These are phyloP conservation scores for Zenarchopterus dispar DNA, from an alignment of 2,797 vertebrate species.

Conservation along the genomic window DNA sequence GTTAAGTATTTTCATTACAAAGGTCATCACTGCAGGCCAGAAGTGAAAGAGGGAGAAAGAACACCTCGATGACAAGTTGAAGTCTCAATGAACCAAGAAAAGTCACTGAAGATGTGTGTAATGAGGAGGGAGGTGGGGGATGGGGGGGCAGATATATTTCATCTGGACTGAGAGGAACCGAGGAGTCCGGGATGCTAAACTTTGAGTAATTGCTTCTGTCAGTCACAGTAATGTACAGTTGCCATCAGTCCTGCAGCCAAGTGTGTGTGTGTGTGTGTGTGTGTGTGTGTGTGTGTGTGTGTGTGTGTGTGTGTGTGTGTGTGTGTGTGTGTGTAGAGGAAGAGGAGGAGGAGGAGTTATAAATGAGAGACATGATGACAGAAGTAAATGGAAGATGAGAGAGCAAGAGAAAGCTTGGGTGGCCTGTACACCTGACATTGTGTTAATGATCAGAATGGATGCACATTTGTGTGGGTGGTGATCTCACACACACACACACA, in stretches of 20 bases:
- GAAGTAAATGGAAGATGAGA: neutral
- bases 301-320: too few relatives aligned
- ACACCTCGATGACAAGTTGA: constrained; percentile 27
- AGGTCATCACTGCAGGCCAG: constrained; percentile 21
- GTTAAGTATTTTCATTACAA: constrained; percentile 34
- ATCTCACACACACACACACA: neutral
- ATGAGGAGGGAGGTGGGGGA: constrained; percentile 22
- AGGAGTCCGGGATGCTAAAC: constrained; percentile 37
- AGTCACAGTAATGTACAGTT: constrained; percentile 35
- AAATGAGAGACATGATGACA: too few relatives aligned
- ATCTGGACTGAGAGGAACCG: constrained; percentile 37
- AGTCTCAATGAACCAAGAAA: constrained; percentile 54
- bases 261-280: too few relatives aligned
- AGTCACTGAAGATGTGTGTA: constrained; percentile 57
- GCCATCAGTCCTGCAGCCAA: constrained; percentile 1
- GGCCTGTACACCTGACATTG: constrained; percentile 49
- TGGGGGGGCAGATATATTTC: constrained; percentile 21
- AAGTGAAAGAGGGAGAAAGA: constrained; percentile 15
- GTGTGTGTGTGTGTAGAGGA: too few relatives aligned
- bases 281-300: too few relatives aligned
- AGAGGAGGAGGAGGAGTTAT: too few relatives aligned
- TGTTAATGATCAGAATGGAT: constrained; percentile 23
- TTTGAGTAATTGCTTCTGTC: constrained; percentile 31
- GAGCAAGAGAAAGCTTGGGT: constrained; percentile 32
- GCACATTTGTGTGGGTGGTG: constrained; percentile 33